Percentiles rank a stretch among this genome's conserved stretches.
These are phyloP conservation scores for Furcula furcula DNA, from an alignment of 2,888 invertebrate species.

Conservation along the genomic window DNA sequence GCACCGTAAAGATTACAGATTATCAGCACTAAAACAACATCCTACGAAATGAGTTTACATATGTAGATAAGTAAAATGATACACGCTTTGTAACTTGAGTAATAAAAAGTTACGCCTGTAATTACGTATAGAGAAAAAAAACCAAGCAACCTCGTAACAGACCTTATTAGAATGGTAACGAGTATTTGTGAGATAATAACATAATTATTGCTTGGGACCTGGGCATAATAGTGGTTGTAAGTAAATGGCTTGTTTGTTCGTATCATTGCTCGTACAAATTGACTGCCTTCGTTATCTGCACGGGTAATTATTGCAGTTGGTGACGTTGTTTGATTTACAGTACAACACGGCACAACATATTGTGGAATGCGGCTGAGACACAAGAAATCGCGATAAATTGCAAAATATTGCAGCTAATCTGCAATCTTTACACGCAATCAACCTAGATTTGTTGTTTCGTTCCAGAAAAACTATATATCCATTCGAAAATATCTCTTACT, in stretches of 20 bases:
- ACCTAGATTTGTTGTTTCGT: no score
- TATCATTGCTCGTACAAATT: constrained; percentile 28
- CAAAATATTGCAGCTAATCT: no score
- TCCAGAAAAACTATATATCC: no score
- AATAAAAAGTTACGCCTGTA: constrained; percentile 22
- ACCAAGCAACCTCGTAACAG: constrained; percentile 27
- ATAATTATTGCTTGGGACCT: constrained; percentile 48
- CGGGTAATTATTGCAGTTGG: constrained; percentile 27
- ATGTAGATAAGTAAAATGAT: constrained; percentile 26
- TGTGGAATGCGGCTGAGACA: no score
- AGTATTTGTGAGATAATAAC: constrained; percentile 49
- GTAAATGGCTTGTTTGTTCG: constrained; percentile 29
- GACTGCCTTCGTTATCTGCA: constrained; percentile 21
- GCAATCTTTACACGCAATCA: no score
- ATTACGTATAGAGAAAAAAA: constrained; percentile 26
- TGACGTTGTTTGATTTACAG: constrained; percentile 24
- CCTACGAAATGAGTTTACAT: constrained; percentile 10
- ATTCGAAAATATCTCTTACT: no score
- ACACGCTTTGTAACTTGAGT: constrained; percentile 10
- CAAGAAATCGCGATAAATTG: no score
- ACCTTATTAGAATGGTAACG: constrained; percentile 47
- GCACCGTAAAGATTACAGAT: constrained; percentile 6
- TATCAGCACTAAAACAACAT: constrained; percentile 11
- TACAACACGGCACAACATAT: no score
- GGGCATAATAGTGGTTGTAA: constrained; percentile 29